These are phyloP conservation scores for Agonopterix subpropinquella DNA, from an alignment of 2,888 invertebrate genomes.

Conservation along the genomic window DNA sequence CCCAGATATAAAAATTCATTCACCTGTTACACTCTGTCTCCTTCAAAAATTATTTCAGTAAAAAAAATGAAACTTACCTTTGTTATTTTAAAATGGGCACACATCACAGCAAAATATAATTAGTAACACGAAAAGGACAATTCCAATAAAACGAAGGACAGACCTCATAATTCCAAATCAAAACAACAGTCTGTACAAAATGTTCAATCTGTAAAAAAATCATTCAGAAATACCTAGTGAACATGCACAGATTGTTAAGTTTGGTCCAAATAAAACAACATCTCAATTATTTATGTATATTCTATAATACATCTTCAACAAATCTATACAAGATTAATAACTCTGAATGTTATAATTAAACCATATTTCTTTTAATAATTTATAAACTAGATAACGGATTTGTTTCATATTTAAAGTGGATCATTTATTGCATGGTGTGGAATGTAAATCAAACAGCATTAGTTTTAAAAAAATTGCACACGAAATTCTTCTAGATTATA, in stretches of 20 bases:
- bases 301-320: conserved; percentile 60
- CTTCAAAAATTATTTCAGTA: neutral
- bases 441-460: neutral
- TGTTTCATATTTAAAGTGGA: conserved; percentile 11
- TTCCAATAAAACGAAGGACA: too few relatives aligned
- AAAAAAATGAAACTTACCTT: neutral
- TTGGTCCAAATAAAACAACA: conserved; percentile 27
- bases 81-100: too few relatives aligned
- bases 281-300: conserved; percentile 35
- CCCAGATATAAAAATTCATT: too few relatives aligned
- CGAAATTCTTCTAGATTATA: too few relatives aligned
- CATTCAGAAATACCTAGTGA: neutral
- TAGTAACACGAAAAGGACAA: too few relatives aligned
- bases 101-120: too few relatives aligned
- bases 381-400: conserved; percentile 19
- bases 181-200: too few relatives aligned
- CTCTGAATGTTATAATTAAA: conserved; percentile 27
- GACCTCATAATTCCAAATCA: too few relatives aligned
- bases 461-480: too few relatives aligned
- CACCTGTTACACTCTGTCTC: too few relatives aligned
- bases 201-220: too few relatives aligned
- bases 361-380: conserved; percentile 23
- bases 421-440: conserved; percentile 13
- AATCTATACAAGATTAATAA: conserved; percentile 51
- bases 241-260: conserved; percentile 19